Percentiles rank a stretch among this genome's conserved stretches.
phyloP scores from a whole-genome alignment of 2,113 vertebrate genomes.

The Ictalurus punctatus region DNA sequence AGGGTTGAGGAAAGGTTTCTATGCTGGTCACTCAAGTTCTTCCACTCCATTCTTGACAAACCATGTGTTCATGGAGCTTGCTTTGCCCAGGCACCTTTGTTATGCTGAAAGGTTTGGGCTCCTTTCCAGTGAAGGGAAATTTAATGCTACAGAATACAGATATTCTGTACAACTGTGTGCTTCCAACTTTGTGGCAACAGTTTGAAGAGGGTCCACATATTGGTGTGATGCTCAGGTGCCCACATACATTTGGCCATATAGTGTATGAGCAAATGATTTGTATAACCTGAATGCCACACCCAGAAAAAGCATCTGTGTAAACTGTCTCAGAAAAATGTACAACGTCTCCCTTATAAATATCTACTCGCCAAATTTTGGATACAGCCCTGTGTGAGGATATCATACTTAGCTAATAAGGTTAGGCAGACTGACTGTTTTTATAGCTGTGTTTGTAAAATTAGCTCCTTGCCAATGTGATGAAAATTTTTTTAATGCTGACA shows the following conservation, averaged over 20 bases:
- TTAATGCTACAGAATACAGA: background rate
- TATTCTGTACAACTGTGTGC: background rate
- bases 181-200: background rate
- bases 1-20: background rate
- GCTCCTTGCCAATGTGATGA: background rate
- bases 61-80: background rate
- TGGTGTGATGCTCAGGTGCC: background rate
- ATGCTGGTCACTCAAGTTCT: background rate
- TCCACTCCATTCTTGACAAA: background rate
- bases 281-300: background rate
- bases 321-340: background rate
- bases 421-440: background rate
- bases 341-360: background rate
- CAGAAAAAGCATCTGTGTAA: background rate
- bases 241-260: background rate
- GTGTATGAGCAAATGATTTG: background rate
- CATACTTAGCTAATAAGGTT: background rate
- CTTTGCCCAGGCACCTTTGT: background rate
- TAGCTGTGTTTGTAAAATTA: background rate
- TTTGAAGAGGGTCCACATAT: no score
- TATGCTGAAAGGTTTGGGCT: background rate
- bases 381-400: background rate
- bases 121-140: background rate
- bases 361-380: background rate
- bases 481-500: no score